Evolutionary conservation across 1,140 invertebrate genomes (phyloP).

Genomic region (Oedothorax gibbosus): DNA sequence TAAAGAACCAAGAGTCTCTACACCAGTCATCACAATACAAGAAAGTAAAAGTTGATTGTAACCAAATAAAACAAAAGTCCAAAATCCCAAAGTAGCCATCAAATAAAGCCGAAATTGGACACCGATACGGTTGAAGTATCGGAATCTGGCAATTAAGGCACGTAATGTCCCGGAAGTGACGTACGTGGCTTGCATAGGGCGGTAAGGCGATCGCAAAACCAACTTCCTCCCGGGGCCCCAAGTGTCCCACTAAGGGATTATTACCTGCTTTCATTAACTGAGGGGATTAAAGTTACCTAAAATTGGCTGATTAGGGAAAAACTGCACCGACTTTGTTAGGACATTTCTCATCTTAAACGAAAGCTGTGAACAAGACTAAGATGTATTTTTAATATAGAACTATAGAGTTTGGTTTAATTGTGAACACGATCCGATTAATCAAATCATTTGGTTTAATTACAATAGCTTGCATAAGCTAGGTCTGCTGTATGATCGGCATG

Average conservation of each 20-base stretch:
- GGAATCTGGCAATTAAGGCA: slow-evolving; percentile 59
- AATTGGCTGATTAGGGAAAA: no score
- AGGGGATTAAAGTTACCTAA: slow-evolving; percentile 49
- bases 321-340: no score
- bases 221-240: slow-evolving; percentile 31
- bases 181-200: slow-evolving; percentile 47
- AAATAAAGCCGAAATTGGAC: slow-evolving; percentile 57
- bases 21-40: background rate
- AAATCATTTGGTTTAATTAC: no score
- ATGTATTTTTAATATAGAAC: no score
- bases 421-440: no score
- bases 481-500: no score
- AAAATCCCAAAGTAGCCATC: slow-evolving; percentile 5
- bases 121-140: slow-evolving; percentile 59
- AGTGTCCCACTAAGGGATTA: slow-evolving; percentile 37
- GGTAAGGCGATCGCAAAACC: slow-evolving; percentile 46
- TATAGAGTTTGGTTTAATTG: no score
- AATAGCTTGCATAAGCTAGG: no score
- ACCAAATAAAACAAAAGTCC: no score
- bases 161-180: slow-evolving; percentile 56
- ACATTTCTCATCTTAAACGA: no score
- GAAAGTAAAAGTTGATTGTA: no score
- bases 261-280: slow-evolving; percentile 54
- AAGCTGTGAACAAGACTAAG: no score
- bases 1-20: background rate